A percentile compares a stretch with the other conserved stretches of the same genome.
Evolutionary conservation across 1,140 invertebrate genomes (phyloP).

Genomic region (Drosophila mayri): DNA sequence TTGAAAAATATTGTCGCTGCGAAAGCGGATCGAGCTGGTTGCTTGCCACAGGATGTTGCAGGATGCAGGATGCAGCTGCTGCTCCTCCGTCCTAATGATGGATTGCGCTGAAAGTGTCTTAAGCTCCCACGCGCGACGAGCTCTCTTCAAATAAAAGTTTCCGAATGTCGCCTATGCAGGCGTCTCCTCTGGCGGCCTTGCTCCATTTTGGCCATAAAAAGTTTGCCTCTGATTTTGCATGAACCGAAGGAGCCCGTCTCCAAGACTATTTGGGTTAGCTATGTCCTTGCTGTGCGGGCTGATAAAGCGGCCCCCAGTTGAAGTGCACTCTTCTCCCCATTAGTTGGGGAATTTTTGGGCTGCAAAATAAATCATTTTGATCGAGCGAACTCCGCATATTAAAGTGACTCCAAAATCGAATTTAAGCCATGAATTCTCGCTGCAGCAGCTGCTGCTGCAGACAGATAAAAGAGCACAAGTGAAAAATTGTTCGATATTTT

Average conservation of each 20-base stretch:
- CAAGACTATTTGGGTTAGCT: conserved; percentile 61
- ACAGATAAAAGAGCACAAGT: conserved; percentile 37
- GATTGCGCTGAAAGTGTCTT: conserved; percentile 72
- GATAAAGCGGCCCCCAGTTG: conserved; percentile 50
- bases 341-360: conserved; percentile 32
- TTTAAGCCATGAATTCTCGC: conserved; percentile 24
- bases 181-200: conserved; percentile 8
- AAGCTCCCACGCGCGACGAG: conserved; percentile 58
- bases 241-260: conserved; percentile 21
- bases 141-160: conserved; percentile 67
- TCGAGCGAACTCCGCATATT: conserved; percentile 69
- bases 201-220: conserved; percentile 66
- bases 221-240: conserved; percentile 77
- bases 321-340: conserved; percentile 42
- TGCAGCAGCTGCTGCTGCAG: conserved; percentile 17
- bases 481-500: conserved; percentile 49
- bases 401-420: conserved; percentile 53
- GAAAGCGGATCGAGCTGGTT: conserved; percentile 38
- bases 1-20: conserved; percentile 79
- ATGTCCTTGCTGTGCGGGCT: conserved; percentile 40
- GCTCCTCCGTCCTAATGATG: conserved; percentile 63
- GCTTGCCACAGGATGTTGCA: conserved; percentile 22
- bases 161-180: conserved; percentile 63
- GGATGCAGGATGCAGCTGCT: conserved; percentile 31
- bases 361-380: conserved; percentile 76